phyloP scores from a whole-genome alignment of 2,113 vertebrate species.

The Etheostoma spectabile region DNA sequence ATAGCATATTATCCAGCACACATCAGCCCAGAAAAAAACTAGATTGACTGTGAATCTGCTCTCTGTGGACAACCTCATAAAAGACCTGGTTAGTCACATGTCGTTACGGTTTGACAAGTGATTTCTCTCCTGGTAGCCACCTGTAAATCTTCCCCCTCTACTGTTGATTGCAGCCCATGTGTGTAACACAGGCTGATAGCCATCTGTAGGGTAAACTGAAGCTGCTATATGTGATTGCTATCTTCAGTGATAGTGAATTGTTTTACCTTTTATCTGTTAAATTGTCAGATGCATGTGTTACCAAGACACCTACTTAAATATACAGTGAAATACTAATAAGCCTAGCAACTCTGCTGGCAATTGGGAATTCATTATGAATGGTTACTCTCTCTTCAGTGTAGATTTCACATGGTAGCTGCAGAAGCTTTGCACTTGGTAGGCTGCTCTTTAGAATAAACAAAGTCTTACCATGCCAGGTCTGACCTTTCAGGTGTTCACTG shows the following conservation, averaged over 20 bases:
- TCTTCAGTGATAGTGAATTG: constrained; percentile 16
- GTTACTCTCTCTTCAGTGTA: background rate
- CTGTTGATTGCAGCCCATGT: constrained; percentile 26
- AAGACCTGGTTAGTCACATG: constrained; percentile 37
- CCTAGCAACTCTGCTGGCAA: background rate
- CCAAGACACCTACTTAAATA: background rate
- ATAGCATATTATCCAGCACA: constrained; percentile 54
- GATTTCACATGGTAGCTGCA: constrained; percentile 9
- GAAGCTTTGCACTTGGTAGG: background rate
- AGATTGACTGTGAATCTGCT: constrained; percentile 23
- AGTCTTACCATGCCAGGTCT: background rate
- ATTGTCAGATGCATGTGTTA: constrained; percentile 1
- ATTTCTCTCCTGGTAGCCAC: constrained; percentile 17
- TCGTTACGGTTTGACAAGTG: constrained; percentile 32
- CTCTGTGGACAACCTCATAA: constrained; percentile 33
- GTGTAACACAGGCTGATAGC: constrained; percentile 11
- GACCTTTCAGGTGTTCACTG: background rate
- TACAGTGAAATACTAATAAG: background rate
- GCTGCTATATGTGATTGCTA: constrained; percentile 21
- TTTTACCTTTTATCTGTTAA: constrained; percentile 24
- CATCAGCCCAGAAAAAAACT: constrained; percentile 31
- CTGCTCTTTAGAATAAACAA: background rate
- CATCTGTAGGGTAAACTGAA: background rate
- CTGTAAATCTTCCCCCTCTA: constrained; percentile 26
- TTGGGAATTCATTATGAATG: constrained; percentile 20